These are phyloP conservation scores for Mastigias papua DNA, from an alignment of 30 jellyfish, hydroid and myxozoan genomes.

Conservation along the genomic window DNA sequence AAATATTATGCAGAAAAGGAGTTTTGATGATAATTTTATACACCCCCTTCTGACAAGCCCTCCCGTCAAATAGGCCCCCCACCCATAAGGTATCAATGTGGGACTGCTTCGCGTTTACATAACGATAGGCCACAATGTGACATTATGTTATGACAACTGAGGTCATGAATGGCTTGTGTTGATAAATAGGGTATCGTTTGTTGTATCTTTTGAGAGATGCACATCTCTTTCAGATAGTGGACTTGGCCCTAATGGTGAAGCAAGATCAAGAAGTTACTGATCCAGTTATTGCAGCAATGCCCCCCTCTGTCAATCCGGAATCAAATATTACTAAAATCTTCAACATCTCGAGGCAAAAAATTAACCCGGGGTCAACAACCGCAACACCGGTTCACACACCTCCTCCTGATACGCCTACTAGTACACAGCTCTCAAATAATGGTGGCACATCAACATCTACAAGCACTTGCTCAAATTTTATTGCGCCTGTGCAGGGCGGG, in stretches of 20 bases:
- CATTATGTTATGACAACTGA: too few species aligned
- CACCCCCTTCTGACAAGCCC: neutral
- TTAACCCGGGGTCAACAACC: constrained; percentile 37
- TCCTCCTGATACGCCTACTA: constrained; percentile 91
- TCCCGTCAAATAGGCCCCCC: neutral
- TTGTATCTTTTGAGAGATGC: too few species aligned
- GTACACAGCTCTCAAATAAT: constrained; percentile 13
- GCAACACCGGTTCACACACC: constrained; percentile 93
- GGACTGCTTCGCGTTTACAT: too few species aligned
- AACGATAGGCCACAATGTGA: too few species aligned
- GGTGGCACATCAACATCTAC: constrained; percentile 40
- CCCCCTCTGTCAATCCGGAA: constrained; percentile 83
- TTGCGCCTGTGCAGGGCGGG: constrained; percentile 98
- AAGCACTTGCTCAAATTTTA: constrained; percentile 66
- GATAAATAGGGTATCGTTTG: too few species aligned
- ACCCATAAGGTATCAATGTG: neutral
- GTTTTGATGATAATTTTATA: too few species aligned
- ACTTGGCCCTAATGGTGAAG: constrained; percentile 90
- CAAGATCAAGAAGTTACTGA: constrained; percentile 88
- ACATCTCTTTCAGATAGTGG: constrained; percentile 78
- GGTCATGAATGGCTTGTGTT: too few species aligned
- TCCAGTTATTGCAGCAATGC: constrained; percentile 62
- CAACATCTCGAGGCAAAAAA: constrained; percentile 30
- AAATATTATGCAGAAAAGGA: too few species aligned
- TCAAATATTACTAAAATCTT: constrained; percentile 68